A percentile compares a stretch with the other conserved stretches of the same genome.
phyloP scores from a whole-genome alignment of 2,113 vertebrate genomes.

The Chionomys nivalis region DNA sequence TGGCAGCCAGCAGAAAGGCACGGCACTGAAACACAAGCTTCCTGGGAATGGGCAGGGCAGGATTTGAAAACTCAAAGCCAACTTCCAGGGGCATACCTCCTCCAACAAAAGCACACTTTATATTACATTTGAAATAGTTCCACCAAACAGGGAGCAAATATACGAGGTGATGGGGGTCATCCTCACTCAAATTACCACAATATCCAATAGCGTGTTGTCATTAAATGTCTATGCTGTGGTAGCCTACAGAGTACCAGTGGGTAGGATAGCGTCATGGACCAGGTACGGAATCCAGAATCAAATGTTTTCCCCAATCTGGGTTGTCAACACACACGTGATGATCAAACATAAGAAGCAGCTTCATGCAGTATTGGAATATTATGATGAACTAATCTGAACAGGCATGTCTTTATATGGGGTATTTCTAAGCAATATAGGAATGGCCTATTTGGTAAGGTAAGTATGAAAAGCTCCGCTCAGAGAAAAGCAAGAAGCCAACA shows the following conservation, averaged over 20 bases:
- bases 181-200: background rate
- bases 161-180: too few relatives aligned
- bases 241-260: background rate
- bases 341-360: conserved; percentile 32
- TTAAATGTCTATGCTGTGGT: background rate
- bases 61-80: background rate
- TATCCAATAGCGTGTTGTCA: background rate
- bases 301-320: background rate
- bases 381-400: conserved; percentile 7
- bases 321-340: background rate
- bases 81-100: background rate
- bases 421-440: background rate
- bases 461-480: background rate
- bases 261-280: background rate
- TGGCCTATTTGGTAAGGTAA: background rate
- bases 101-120: background rate
- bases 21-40: background rate
- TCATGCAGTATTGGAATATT: background rate
- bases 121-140: background rate
- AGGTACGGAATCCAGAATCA: conserved; percentile 7
- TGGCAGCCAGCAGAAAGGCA: background rate
- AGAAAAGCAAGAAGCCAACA: conserved; percentile 13
- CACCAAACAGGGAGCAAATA: background rate
- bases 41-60: background rate
- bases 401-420: background rate